Evolutionary conservation across 2,888 invertebrate species (phyloP), one percentile per base, ranked within the genome.

Genomic region (Catonia carolina): DNA sequence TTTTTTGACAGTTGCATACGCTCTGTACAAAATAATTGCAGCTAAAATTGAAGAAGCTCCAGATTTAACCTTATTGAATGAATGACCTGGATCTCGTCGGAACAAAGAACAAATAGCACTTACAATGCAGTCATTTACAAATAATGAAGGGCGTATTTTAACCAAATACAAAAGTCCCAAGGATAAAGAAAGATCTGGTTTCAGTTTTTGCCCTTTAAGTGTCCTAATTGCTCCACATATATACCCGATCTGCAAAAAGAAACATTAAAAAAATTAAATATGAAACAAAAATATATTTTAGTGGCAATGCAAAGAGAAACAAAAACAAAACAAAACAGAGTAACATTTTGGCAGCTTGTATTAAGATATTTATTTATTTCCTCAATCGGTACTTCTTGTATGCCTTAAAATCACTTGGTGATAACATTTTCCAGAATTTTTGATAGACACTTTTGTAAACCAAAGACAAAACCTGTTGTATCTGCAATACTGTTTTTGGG

Each of bases 221-320:
- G 84, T 77, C 66, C 87, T 88, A 27, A 95, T 84, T n/a, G 89
- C 86, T 1, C 94, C 93, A 64, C 93, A 88, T n/a, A 96, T 75
- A 6, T 90, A 78, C 0, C 84, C 84, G 48, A 83, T 72, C 83
- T 84, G 73, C 59, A 74, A 74, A 59, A 23, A 22, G 14, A 45
- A 45, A n/a, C 22, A 37, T 15, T 10, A 8, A n/a, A n/a, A n/a
- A n/a, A n/a, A n/a, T n/a, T n/a, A n/a, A n/a, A n/a, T n/a, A n/a
- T n/a, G n/a, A n/a, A n/a, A n/a, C n/a, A n/a, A n/a, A n/a, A n/a
- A n/a, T n/a, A n/a, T n/a, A n/a, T n/a, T n/a, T n/a, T n/a, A n/a
- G n/a, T n/a, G n/a, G n/a, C n/a, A n/a, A n/a, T n/a, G n/a, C n/a
- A n/a, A n/a, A n/a, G n/a, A n/a, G n/a, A n/a, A n/a, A n/a, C n/a